Evolutionary conservation across 1,140 invertebrate species (phyloP).

Genomic region (Aphis gossypii): DNA sequence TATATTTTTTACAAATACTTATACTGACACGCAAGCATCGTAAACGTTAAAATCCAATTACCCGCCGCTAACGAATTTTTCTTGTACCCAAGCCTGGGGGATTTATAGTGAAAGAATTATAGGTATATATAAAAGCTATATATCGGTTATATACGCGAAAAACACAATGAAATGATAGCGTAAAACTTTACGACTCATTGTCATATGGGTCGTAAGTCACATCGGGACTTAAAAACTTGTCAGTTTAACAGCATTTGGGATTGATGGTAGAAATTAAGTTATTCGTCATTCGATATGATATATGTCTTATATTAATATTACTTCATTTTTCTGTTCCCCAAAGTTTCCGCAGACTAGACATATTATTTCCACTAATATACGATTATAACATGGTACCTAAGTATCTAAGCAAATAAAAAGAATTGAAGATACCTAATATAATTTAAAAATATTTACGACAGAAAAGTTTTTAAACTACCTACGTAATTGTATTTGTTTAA

Average conservation of each 20-base stretch:
- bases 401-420: not conserved
- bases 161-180: not conserved
- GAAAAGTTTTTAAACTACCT: not conserved
- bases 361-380: not conserved
- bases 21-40: not conserved
- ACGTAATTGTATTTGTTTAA: not conserved
- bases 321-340: not conserved
- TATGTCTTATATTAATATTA: not conserved
- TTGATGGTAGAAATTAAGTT: not conserved
- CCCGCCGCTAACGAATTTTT: not conserved
- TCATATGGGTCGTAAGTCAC: not conserved
- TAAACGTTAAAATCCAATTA: slow-evolving; percentile 38
- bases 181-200: not conserved
- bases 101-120: not conserved
- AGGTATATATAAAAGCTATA: not conserved
- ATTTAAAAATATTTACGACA: not conserved
- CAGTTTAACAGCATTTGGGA: not conserved
- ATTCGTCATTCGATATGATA: not conserved
- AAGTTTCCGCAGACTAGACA: not conserved
- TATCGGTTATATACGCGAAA: not conserved
- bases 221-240: not conserved
- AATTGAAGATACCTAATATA: not conserved
- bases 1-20: not conserved
- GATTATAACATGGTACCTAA: not conserved
- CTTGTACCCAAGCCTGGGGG: not conserved